Conservation (phyloP, 2,888 invertebrate species). For the Phytoseiulus persimilis region DNA sequence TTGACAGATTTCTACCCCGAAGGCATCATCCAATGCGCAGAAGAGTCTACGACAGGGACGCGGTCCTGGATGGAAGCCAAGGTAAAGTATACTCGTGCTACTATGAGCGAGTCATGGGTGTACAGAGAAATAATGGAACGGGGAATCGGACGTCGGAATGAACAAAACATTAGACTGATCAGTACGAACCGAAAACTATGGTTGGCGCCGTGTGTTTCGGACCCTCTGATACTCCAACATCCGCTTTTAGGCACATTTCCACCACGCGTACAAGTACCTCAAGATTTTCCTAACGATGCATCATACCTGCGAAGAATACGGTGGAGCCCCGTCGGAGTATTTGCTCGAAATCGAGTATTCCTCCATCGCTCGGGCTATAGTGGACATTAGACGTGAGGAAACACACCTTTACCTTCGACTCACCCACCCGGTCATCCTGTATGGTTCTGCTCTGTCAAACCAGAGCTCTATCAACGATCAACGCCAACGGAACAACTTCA, state of each 20-base stretch:
- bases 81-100: not conserved
- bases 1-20: not conserved
- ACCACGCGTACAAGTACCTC: not conserved
- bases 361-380: slow-evolving; percentile 7
- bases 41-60: not conserved
- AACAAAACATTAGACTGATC: no score
- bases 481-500: not conserved
- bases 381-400: not conserved
- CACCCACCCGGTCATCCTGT: not conserved
- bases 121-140: no score
- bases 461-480: not conserved
- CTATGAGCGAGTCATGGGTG: no score
- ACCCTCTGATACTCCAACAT: no score
- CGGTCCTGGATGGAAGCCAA: not conserved
- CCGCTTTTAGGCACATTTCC: not conserved
- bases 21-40: not conserved
- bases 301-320: not conserved
- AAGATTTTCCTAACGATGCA: not conserved
- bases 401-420: not conserved
- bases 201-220: no score
- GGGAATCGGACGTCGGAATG: no score
- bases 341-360: not conserved
- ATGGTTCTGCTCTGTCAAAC: not conserved
- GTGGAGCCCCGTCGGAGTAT: not conserved
- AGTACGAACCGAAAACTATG: no score